Evolutionary conservation across 35 echinoderm and acorn worm genomes (phyloP).

Genomic region (Ophioderma brevispina): DNA sequence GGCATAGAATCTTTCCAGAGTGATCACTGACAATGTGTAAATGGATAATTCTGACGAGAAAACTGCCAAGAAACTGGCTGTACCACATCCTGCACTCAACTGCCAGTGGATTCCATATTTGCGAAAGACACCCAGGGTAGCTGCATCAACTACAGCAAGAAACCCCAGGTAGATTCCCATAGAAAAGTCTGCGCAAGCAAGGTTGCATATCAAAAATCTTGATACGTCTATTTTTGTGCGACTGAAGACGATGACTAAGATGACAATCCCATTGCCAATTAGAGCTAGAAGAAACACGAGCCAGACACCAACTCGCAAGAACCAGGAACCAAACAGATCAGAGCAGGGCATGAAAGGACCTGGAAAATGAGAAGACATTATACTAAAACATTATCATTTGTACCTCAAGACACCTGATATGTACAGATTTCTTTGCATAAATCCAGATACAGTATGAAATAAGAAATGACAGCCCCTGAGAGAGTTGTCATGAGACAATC

Average conservation of each 20-base stretch:
- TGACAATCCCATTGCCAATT: constrained; percentile 75
- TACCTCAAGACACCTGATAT: no score
- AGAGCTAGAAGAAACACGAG: constrained; percentile 81
- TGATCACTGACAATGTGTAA: constrained; percentile 88
- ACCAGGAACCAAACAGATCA: constrained; percentile 84
- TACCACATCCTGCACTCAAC: constrained; percentile 58
- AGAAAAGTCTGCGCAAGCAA: constrained; percentile 87
- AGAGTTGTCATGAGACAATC: no score
- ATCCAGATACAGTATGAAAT: no score
- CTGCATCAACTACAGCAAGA: constrained; percentile 72
- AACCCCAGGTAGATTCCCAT: constrained; percentile 84
- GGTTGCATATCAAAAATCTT: constrained; percentile 87
- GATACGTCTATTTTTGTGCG: constrained; percentile 92
- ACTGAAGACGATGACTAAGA: constrained; percentile 82
- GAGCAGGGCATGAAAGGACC: constrained; percentile 88
- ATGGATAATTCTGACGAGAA: constrained; percentile 94
- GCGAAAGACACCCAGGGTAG: constrained; percentile 71
- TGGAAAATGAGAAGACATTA: constrained; percentile 46
- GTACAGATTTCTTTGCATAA: no score
- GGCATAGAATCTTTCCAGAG: constrained; percentile 91
- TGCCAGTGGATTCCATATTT: constrained; percentile 79
- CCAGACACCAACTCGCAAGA: constrained; percentile 84
- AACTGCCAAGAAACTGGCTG: constrained; percentile 81
- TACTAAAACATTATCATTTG: no score
- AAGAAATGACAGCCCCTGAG: no score